phyloP scores from a whole-genome alignment of 2,888 invertebrate genomes.

The Trichopria drosophilae region DNA sequence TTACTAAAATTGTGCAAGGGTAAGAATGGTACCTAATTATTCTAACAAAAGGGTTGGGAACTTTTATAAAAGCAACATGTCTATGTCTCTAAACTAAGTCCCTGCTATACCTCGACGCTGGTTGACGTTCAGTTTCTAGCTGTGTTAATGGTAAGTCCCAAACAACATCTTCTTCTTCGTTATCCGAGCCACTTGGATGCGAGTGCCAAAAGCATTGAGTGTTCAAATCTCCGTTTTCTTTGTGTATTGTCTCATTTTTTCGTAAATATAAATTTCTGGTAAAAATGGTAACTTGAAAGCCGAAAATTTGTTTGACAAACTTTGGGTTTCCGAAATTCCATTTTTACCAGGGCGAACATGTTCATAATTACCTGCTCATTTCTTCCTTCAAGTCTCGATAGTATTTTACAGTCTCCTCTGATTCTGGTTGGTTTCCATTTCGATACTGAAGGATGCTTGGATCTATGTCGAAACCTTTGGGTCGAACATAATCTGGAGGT shows the following conservation, averaged over 20 bases:
- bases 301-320: no score
- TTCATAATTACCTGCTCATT: slow-evolving; percentile 58
- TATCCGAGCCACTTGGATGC: slow-evolving; percentile 60
- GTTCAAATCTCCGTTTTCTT: slow-evolving; percentile 44
- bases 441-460: slow-evolving; percentile 60
- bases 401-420: slow-evolving; percentile 53
- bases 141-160: slow-evolving; percentile 65
- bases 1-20: no score
- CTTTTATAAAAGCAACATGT: no score
- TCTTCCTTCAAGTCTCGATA: slow-evolving; percentile 57
- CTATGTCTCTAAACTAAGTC: no score
- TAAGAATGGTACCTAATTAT: no score
- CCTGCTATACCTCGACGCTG: slow-evolving; percentile 51
- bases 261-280: no score
- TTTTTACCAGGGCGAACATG: not conserved
- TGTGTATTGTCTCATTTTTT: slow-evolving; percentile 17
- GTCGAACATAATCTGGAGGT: slow-evolving; percentile 65
- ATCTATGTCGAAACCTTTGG: slow-evolving; percentile 67
- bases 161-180: slow-evolving; percentile 62
- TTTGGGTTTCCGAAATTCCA: not conserved
- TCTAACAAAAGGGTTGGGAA: no score
- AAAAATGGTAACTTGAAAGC: no score
- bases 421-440: slow-evolving; percentile 50
- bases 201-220: slow-evolving; percentile 54
- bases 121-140: slow-evolving; percentile 58